phyloP scores from a whole-genome alignment of 2,888 invertebrate species.

The Chelonus formosanus region DNA sequence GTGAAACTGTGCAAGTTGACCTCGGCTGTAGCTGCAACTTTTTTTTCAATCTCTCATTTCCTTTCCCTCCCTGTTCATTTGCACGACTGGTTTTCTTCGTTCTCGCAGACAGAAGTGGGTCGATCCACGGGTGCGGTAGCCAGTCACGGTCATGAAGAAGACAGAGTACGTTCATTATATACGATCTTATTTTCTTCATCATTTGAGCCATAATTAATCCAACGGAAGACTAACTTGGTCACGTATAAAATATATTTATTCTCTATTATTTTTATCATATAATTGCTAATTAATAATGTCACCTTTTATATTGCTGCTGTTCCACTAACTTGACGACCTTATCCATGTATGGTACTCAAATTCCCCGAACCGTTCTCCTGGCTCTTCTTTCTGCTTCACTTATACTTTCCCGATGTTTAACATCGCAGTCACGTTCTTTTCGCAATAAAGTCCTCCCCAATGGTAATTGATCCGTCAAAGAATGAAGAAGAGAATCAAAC shows the following conservation, averaged over 20 bases:
- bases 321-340: constrained; percentile 37
- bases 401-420: constrained; percentile 21
- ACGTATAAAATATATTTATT: constrained; percentile 18
- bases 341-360: constrained; percentile 28
- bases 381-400: constrained; percentile 29
- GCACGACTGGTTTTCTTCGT: constrained; percentile 29
- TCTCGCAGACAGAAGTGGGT: constrained; percentile 54
- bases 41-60: constrained; percentile 27
- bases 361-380: constrained; percentile 21
- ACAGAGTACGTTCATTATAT: constrained; percentile 14
- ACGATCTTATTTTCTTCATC: constrained; percentile 49
- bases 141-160: constrained; percentile 33
- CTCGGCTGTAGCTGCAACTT: constrained; percentile 24
- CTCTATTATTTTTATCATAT: constrained; percentile 41
- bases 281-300: constrained; percentile 57
- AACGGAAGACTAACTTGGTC: constrained; percentile 32
- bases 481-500: neutral
- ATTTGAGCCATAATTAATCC: constrained; percentile 61
- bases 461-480: constrained; percentile 25
- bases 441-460: constrained; percentile 21
- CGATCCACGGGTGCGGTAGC: constrained; percentile 58
- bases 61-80: constrained; percentile 15
- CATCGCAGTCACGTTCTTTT: constrained; percentile 19
- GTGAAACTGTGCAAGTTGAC: constrained; percentile 31
- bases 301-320: constrained; percentile 52